phyloP scores from a whole-genome alignment of 2,888 invertebrate species.

The Himalopsyche japonica region DNA sequence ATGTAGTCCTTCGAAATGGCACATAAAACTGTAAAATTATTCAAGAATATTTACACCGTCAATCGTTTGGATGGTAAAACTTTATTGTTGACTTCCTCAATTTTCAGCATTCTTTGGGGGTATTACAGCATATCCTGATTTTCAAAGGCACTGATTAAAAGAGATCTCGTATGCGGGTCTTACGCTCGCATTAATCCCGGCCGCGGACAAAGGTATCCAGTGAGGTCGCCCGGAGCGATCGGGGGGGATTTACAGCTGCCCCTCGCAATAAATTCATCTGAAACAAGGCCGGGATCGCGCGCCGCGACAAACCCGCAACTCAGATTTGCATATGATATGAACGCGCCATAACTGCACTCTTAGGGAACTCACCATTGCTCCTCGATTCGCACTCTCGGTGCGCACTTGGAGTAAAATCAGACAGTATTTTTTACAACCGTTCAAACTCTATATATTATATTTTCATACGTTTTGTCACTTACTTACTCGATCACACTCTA shows the following conservation, averaged over 20 bases:
- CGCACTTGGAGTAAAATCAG: not conserved
- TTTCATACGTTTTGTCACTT: too few species aligned
- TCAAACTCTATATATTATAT: too few species aligned
- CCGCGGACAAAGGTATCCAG: not conserved
- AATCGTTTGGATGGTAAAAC: not conserved
- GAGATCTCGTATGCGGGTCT: not conserved
- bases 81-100: not conserved
- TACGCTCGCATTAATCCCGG: not conserved
- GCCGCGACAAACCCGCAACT: conserved; percentile 21
- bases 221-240: not conserved
- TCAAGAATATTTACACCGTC: not conserved
- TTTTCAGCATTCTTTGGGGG: not conserved
- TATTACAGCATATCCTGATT: not conserved
- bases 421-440: too few species aligned
- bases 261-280: conserved; percentile 18
- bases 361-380: not conserved
- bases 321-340: conserved; percentile 17
- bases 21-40: not conserved
- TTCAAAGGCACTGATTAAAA: not conserved
- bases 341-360: not conserved
- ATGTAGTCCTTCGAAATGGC: not conserved
- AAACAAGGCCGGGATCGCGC: conserved; percentile 14
- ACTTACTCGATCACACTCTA: too few species aligned
- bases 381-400: not conserved
- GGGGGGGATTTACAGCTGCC: not conserved